phyloP scores from a whole-genome alignment of 2,113 vertebrate species.

The Sapajus apella region DNA sequence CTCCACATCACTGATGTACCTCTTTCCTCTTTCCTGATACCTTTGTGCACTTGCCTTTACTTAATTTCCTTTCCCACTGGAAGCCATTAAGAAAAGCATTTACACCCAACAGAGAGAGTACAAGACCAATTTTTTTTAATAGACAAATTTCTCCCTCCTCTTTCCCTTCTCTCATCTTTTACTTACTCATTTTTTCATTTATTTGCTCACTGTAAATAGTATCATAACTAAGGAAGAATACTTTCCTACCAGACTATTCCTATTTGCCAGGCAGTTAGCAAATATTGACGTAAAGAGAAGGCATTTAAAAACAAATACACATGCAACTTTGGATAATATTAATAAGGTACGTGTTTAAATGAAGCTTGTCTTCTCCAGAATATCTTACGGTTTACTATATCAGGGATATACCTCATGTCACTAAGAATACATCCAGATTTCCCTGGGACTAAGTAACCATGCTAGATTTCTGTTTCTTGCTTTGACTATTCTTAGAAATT shows the following conservation, averaged over 20 bases:
- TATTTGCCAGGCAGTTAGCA: neutral
- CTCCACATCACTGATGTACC: neutral
- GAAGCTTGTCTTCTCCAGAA: neutral
- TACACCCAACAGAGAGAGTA: neutral
- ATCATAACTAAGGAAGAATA: neutral
- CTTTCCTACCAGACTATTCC: neutral
- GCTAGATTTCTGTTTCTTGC: neutral
- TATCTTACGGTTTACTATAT: neutral
- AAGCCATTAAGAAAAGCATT: neutral
- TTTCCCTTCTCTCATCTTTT: neutral
- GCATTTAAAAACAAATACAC: neutral
- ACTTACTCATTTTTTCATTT: neutral
- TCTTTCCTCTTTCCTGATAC: neutral
- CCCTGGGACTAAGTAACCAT: neutral
- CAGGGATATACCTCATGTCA: neutral
- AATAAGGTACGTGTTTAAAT: slow-evolving; percentile 11
- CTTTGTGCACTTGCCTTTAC: neutral
- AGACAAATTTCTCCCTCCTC: neutral
- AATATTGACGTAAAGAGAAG: neutral
- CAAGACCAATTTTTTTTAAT: neutral
- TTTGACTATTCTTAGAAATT: slow-evolving; percentile 12
- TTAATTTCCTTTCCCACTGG: neutral
- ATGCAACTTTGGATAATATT: neutral
- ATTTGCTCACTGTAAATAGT: neutral
- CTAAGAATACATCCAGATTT: neutral